Percentiles rank a stretch among this genome's conserved stretches.
Conservation (phyloP, 2,888 invertebrate species). For the Diarsia mendica region DNA sequence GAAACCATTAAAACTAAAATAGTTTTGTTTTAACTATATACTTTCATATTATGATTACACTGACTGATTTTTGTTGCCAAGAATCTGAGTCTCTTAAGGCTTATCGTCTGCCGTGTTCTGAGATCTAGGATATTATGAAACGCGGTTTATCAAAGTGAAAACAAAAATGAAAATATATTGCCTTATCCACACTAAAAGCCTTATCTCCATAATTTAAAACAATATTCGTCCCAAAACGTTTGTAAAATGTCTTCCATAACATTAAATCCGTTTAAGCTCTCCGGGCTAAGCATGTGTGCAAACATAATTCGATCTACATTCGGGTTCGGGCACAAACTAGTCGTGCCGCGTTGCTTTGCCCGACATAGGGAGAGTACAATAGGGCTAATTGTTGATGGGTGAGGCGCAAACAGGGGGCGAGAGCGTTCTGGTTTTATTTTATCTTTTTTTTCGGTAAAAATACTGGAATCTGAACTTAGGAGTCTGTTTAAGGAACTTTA, state of each 20-base stretch:
- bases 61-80: neutral
- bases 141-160: neutral
- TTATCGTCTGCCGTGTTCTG: neutral
- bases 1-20: neutral
- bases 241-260: conserved; percentile 61
- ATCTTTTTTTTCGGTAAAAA: neutral
- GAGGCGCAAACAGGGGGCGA: conserved; percentile 62
- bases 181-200: neutral
- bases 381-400: conserved; percentile 74
- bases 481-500: neutral
- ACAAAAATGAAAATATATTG: neutral
- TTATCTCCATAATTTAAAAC: conserved; percentile 39
- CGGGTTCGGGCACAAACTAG: conserved; percentile 58
- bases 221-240: conserved; percentile 33
- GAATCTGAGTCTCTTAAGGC: neutral
- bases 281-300: conserved; percentile 79
- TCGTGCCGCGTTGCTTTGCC: conserved; percentile 43
- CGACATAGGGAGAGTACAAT: conserved; percentile 77
- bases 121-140: neutral
- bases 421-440: conserved; percentile 6
- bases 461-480: neutral
- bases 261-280: conserved; percentile 64
- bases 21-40: conserved; percentile 3
- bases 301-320: conserved; percentile 84
- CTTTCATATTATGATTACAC: neutral